Percentiles rank a stretch among this genome's conserved stretches.
phyloP scores from a whole-genome alignment of 2,888 invertebrate genomes.

The Mamestra brassicae region DNA sequence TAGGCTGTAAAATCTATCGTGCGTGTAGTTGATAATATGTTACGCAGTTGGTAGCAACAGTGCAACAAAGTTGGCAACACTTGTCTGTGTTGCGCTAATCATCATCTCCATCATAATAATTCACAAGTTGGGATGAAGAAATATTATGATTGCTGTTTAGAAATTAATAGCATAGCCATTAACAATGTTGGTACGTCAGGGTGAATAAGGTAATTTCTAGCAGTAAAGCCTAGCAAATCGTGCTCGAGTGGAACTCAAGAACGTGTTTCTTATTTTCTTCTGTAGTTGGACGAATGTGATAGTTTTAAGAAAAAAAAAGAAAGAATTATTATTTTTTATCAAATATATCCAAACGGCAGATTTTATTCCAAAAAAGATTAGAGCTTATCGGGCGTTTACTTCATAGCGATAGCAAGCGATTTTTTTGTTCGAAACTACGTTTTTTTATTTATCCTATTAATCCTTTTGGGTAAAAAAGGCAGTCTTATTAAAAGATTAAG shows the following conservation, averaged over 20 bases:
- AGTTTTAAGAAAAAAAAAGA: too few species aligned
- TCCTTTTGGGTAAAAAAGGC: too few species aligned
- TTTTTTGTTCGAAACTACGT: too few species aligned
- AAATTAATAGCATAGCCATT: constrained; percentile 1
- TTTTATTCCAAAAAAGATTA: too few species aligned
- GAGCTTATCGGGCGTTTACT: too few species aligned
- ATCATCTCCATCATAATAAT: constrained; percentile 18
- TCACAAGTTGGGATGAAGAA: constrained; percentile 15
- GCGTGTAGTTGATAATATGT: constrained; percentile 34
- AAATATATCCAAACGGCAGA: too few species aligned
- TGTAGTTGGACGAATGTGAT: too few species aligned
- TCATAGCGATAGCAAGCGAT: too few species aligned
- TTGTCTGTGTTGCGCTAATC: constrained; percentile 9
- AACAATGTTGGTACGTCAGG: neutral
- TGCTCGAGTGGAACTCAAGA: neutral
- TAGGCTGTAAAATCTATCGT: constrained; percentile 36
- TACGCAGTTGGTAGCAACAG: constrained; percentile 23
- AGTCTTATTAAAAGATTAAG: too few species aligned
- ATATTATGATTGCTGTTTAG: neutral
- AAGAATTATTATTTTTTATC: too few species aligned
- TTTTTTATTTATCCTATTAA: too few species aligned
- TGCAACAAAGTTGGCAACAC: constrained; percentile 27
- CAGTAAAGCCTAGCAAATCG: neutral
- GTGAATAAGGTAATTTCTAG: neutral
- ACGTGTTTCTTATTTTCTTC: neutral